phyloP scores from a whole-genome alignment of 2,888 invertebrate genomes.

The Hipparchia semele region DNA sequence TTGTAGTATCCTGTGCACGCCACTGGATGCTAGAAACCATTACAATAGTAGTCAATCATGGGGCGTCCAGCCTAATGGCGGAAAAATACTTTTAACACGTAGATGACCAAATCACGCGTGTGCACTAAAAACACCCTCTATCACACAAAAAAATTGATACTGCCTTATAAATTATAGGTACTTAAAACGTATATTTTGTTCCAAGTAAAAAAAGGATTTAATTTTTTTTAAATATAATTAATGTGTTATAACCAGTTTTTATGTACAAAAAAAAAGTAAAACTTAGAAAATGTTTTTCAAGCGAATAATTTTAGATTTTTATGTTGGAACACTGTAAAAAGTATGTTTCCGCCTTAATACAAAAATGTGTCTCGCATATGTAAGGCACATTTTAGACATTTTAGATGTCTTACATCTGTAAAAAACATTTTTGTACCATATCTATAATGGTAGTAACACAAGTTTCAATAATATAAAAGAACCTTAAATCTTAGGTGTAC shows the following conservation, averaged over 20 bases:
- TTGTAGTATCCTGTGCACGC: too few species aligned
- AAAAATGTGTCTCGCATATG: conserved; percentile 4
- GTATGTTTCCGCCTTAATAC: not conserved
- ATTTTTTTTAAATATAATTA: too few species aligned
- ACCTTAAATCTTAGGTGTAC: not conserved
- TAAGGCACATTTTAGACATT: too few species aligned
- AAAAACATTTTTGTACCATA: too few species aligned
- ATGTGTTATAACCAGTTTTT: too few species aligned
- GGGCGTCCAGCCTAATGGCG: not conserved
- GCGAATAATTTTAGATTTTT: not conserved
- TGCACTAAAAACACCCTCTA: not conserved
- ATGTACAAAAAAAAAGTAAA: not conserved
- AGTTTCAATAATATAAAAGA: not conserved
- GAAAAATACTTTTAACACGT: not conserved
- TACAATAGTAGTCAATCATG: not conserved
- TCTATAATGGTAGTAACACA: not conserved
- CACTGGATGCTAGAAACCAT: not conserved
- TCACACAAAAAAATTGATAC: not conserved
- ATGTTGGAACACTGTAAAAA: not conserved
- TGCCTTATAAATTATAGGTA: too few species aligned
- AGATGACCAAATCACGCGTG: not conserved
- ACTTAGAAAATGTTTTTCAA: not conserved
- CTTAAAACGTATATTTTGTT: too few species aligned
- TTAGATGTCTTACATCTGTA: too few species aligned
- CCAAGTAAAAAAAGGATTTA: not conserved